Conservation (phyloP, 35 echinoderm and acorn worm species). For the Patiria miniata region DNA sequence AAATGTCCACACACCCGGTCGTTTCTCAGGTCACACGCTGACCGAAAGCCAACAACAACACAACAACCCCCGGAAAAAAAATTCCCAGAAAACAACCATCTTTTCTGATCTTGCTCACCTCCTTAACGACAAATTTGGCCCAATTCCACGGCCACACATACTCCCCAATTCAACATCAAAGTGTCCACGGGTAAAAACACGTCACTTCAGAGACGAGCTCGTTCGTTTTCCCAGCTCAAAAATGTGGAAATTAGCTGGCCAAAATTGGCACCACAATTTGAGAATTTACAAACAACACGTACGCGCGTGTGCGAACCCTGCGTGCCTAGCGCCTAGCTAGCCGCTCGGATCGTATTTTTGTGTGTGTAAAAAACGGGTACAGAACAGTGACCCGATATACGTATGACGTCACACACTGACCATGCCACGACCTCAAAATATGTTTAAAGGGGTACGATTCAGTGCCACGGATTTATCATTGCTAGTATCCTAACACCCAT, state of each 20-base stretch:
- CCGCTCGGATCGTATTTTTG: neutral
- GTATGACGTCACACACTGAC: slow-evolving; percentile 24
- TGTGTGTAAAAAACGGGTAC: neutral
- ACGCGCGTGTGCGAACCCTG: too few relatives aligned
- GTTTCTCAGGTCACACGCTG: neutral
- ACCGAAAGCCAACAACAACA: neutral
- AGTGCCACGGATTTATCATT: too few relatives aligned
- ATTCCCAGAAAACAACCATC: too few relatives aligned
- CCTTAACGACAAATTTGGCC: neutral
- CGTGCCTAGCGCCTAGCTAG: neutral
- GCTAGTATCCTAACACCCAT: too few relatives aligned
- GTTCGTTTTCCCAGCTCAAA: neutral
- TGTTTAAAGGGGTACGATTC: too few relatives aligned
- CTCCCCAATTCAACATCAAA: neutral
- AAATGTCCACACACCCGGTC: too few relatives aligned
- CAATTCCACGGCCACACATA: neutral
- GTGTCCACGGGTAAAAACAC: neutral
- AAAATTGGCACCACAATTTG: too few relatives aligned
- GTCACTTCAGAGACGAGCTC: neutral
- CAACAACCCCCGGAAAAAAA: neutral
- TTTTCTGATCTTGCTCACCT: neutral
- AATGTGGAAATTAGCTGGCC: too few relatives aligned
- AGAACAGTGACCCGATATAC: slow-evolving; percentile 9
- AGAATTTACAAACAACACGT: too few relatives aligned
- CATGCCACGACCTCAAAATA: neutral